These are phyloP conservation scores for Neuroscelio doddi DNA, from an alignment of 2,888 invertebrate species.

Conservation along the genomic window DNA sequence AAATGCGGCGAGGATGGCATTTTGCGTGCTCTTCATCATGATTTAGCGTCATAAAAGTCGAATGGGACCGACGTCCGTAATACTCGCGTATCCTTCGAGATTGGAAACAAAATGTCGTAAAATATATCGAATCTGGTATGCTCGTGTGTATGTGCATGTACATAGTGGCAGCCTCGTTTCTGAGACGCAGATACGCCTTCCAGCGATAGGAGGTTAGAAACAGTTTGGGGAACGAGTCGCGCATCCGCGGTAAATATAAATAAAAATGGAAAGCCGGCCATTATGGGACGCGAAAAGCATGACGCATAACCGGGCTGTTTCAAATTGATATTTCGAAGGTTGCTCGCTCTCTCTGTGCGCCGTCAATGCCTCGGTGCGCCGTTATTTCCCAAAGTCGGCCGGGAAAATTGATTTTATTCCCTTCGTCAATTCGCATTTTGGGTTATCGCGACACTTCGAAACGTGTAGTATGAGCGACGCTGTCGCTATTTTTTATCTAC, in stretches of 20 bases:
- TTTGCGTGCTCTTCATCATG: slow-evolving; percentile 55
- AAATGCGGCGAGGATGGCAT: no score
- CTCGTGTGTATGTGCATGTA: slow-evolving; percentile 24
- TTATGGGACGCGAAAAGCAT: slow-evolving; percentile 68
- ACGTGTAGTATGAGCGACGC: slow-evolving; percentile 2
- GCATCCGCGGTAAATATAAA: slow-evolving; percentile 64
- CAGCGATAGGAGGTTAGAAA: slow-evolving; percentile 40
- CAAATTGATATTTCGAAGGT: slow-evolving; percentile 67
- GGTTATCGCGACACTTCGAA: slow-evolving; percentile 3
- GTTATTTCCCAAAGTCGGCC: slow-evolving; percentile 23
- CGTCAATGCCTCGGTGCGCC: slow-evolving; percentile 27
- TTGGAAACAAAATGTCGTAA: slow-evolving; percentile 68
- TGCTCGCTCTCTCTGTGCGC: slow-evolving; percentile 19
- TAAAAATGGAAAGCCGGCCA: slow-evolving; percentile 71
- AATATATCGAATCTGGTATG: slow-evolving; percentile 53
- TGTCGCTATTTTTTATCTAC: neutral
- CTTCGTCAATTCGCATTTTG: slow-evolving; percentile 41
- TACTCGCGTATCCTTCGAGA: slow-evolving; percentile 51
- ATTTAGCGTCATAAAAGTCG: slow-evolving; percentile 63
- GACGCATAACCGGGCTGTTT: slow-evolving; percentile 66
- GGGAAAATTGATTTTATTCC: slow-evolving; percentile 57
- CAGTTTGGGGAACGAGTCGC: slow-evolving; percentile 47
- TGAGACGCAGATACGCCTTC: slow-evolving; percentile 36
- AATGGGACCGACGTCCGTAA: no score
- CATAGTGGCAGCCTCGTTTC: no score